Evolutionary conservation across 2,113 vertebrate genomes (phyloP).

Genomic region (Craseonycteris thonglongyai): DNA sequence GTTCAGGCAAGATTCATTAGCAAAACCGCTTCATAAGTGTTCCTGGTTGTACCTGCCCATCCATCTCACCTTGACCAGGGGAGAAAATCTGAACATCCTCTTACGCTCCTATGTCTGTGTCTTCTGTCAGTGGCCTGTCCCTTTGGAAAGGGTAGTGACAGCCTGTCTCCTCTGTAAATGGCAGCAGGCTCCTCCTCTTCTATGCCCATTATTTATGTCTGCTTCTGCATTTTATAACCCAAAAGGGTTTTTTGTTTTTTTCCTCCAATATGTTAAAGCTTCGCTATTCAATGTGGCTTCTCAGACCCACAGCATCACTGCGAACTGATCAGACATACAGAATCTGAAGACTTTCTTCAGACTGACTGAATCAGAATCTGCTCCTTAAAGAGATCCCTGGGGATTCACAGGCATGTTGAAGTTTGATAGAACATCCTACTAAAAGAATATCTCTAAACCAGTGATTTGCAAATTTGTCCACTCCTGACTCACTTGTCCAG

Average conservation of each 20-base stretch:
- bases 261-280: not conserved
- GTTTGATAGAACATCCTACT: not conserved
- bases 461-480: not conserved
- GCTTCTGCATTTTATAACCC: not conserved
- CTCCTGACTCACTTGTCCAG: not conserved
- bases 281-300: not conserved
- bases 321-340: not conserved
- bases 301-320: not conserved
- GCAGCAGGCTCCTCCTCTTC: fast-evolving
- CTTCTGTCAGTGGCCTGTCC: not conserved
- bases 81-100: not conserved
- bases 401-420: not conserved
- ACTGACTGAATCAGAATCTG: not conserved
- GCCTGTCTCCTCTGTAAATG: not conserved
- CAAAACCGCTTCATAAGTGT: not conserved
- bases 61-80: not conserved
- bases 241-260: not conserved
- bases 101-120: not conserved
- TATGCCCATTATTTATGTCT: not conserved
- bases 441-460: not conserved
- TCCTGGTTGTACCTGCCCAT: not conserved
- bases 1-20: not conserved
- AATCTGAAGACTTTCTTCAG: not conserved
- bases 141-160: not conserved
- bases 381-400: not conserved